Base-by-base conservation (phyloP, 2,888 invertebrate genomes). In the Galeruca laticollis region DNA sequence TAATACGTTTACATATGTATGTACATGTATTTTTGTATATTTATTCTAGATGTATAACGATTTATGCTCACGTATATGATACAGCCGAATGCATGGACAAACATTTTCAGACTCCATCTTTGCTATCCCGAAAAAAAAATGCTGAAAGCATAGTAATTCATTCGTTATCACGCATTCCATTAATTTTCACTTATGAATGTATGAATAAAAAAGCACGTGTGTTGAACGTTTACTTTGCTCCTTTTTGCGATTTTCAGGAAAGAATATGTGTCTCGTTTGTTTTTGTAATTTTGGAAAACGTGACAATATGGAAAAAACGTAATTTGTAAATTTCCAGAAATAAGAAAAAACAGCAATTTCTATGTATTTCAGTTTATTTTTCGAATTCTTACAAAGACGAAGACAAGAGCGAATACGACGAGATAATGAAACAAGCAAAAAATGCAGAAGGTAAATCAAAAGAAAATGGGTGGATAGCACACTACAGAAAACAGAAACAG, bases 1-100 rank as follows among this genome's bases (percentile, higher is more conserved):
- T 77, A 78, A 79, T 82, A 78, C 80, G 80, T 80, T 79, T 80
- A 80, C 80, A 81, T 82, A 80, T 81, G 80, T 80, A 80, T 80
- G 79, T 76, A 74, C 76, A 73, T 78, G 77, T 75, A 76, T 77
- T 77, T 56, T 77, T 75, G 76, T 76, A 79, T 78, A 77, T 77
- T 78, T 79, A 77, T 78, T 76, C 73, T 68, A 74, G 77, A 74
- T 77, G 75, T 75, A 76, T 73, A 68, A 73, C 74, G 77, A 79
- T 78, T 78, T 78, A 79, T 78, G 78, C 71, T 71, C 70, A 68
- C 69, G 71, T 67, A 70, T 73, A 72, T 66, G 70, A 75, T 74
- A 72, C 74, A 71, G 68, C 63, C 70, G 56, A 68, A 69, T 73
- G 74, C 73, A 72, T 72, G 75, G 71, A 70, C 75, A 75, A 76